Conservation (phyloP, 2,888 invertebrate species). For the Itoplectis maculator region DNA sequence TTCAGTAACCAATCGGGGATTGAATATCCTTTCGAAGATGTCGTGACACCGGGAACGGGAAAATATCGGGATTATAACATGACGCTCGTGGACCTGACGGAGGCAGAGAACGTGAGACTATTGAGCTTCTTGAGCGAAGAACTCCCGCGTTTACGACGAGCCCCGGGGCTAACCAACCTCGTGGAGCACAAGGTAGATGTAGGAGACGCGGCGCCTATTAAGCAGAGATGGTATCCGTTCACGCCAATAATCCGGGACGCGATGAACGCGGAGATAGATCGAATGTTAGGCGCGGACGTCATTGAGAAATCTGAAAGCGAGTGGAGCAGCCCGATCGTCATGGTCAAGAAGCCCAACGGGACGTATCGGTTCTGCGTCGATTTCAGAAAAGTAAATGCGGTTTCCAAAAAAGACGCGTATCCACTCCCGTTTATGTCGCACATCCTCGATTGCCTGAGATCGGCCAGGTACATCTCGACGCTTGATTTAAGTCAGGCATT, state of each 20-base stretch:
- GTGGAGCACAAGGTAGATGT: background rate
- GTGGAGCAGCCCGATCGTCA: constrained; percentile 75
- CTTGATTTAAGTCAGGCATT: constrained; percentile 68
- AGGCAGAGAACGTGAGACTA: background rate
- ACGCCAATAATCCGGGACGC: background rate
- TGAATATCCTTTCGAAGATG: background rate
- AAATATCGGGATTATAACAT: background rate
- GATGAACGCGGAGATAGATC: no score
- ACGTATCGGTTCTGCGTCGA: constrained; percentile 75
- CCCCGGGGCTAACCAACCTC: constrained; percentile 23
- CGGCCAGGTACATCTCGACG: constrained; percentile 66
- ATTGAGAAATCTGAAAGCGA: constrained; percentile 54
- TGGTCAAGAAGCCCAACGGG: constrained; percentile 73
- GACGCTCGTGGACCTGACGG: background rate
- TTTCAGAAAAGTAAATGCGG: constrained; percentile 74
- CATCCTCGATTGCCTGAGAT: constrained; percentile 68
- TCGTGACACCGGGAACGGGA: background rate
- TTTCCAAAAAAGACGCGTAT: constrained; percentile 76
- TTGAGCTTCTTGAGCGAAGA: constrained; percentile 1
- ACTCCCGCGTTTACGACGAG: background rate
- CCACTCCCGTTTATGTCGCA: constrained; percentile 74
- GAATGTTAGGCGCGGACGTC: no score
- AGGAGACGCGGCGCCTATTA: background rate
- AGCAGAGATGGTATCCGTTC: background rate
- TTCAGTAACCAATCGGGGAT: background rate